These are phyloP conservation scores for Asbolus verrucosus DNA, from an alignment of 1,140 invertebrate genomes.

Conservation along the genomic window DNA sequence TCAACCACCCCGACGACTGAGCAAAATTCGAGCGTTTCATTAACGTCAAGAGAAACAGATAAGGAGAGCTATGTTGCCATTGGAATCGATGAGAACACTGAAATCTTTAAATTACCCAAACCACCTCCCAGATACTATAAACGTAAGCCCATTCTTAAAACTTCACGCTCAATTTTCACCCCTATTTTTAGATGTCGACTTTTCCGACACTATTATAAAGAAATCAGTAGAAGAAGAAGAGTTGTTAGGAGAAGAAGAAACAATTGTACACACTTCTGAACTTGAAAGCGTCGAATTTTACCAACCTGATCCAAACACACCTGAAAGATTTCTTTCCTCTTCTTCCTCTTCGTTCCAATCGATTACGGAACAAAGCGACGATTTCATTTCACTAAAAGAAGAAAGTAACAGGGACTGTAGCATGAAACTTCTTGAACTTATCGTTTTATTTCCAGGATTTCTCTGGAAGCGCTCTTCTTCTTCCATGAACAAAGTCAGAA, in stretches of 20 bases:
- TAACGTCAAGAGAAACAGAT: not conserved
- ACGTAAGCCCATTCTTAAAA: no score
- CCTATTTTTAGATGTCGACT: not conserved
- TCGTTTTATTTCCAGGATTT: not conserved
- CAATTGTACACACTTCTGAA: no score
- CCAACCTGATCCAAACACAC: not conserved
- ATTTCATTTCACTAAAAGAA: not conserved
- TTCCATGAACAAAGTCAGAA: not conserved
- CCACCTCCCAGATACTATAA: slow-evolving; percentile 6
- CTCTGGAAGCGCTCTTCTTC: not conserved
- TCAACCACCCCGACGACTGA: not conserved
- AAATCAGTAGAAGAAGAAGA: no score
- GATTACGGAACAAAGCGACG: not conserved
- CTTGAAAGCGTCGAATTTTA: slow-evolving; percentile 28
- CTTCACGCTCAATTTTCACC: not conserved
- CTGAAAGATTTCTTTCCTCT: slow-evolving; percentile 5
- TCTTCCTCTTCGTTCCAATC: slow-evolving; percentile 3
- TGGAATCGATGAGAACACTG: slow-evolving; percentile 27
- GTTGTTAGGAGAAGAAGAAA: no score
- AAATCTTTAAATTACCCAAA: slow-evolving; percentile 39
- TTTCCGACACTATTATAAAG: no score
- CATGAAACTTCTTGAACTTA: no score
- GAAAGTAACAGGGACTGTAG: not conserved
- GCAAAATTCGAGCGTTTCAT: slow-evolving; percentile 6
- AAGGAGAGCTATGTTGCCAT: slow-evolving; percentile 39